Evolutionary conservation across 2,113 vertebrate genomes (phyloP), one percentile per base, ranked within the genome.

Genomic region (Ameiurus melas): DNA sequence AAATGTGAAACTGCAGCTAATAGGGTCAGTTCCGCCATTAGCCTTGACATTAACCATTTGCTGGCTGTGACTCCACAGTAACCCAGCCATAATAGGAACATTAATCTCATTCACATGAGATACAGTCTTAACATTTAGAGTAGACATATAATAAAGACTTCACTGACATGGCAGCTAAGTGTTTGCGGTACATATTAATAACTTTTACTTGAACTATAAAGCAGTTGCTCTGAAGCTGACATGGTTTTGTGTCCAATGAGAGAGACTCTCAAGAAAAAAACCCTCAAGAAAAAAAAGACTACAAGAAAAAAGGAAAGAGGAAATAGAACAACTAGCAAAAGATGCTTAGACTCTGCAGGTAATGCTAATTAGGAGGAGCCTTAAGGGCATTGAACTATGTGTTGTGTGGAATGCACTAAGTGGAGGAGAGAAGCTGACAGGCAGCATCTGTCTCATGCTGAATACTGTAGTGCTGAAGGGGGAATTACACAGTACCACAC

Each of bases 1-100:
- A 90, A 90, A 89, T 57, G 20, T 60, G 60, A 91, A 71, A 80
- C 79, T 86, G 86, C 47, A 64, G 79, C 84, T 91, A 91, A 91
- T 85, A 85, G 86, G 84, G 80, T 88, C 86, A 80, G 90, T 64
- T 51, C 86, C 51, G 27, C 75, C 73, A 87, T 89, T 89, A 88
- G 86, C 77, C 88, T 77, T 91, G 82, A 86, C 78, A 86, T 88
- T 53, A 86, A 83, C 86, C 60, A 86, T 85, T 89, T 82, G 68
- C 86, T 83, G 43, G 51, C 55, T 79, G 14, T 79, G 86, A 66
- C 71, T 80, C 66, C 58, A 84, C 55, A 71, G 71, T 89, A 87
- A 80, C 77, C 66, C 51, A 86, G 80, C 82, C 47, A 83, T n/a
- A 86, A 57, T 39, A 75, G 33, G 57, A 43, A 51, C 66, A 84